These are phyloP conservation scores for Chaetophractus vellerosus DNA, from an alignment of 2,797 vertebrate genomes.

Conservation along the genomic window DNA sequence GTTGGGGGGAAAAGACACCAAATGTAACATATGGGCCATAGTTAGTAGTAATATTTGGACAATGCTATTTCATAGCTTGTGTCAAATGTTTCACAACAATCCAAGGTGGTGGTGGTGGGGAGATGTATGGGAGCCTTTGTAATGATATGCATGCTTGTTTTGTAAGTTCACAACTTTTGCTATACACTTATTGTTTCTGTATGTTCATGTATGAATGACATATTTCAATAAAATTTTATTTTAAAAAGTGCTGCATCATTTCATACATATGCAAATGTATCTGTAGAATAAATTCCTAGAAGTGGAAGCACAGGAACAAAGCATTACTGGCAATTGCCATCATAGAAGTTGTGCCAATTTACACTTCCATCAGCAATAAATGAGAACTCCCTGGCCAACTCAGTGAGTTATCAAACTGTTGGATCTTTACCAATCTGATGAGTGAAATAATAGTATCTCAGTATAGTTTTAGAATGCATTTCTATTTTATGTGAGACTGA, in stretches of 20 bases:
- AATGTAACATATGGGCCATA: no score
- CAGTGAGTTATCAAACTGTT: background rate
- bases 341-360: background rate
- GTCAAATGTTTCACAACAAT: no score
- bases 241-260: background rate
- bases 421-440: background rate
- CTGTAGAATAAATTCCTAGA: conserved; percentile 7
- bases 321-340: background rate
- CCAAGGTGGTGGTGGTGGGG: no score
- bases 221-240: no score
- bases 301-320: background rate
- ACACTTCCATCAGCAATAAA: background rate
- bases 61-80: no score
- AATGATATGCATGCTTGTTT: no score
- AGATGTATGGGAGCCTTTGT: no score
- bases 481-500: background rate
- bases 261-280: background rate
- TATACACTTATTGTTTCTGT: no score
- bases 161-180: no score
- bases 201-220: no score
- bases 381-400: background rate
- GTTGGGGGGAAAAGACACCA: no score
- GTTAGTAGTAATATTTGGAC: no score
- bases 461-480: background rate
- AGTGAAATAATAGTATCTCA: background rate